Evolutionary conservation across 2,797 vertebrate species (phyloP).

Genomic region (Artibeus jamaicensis): DNA sequence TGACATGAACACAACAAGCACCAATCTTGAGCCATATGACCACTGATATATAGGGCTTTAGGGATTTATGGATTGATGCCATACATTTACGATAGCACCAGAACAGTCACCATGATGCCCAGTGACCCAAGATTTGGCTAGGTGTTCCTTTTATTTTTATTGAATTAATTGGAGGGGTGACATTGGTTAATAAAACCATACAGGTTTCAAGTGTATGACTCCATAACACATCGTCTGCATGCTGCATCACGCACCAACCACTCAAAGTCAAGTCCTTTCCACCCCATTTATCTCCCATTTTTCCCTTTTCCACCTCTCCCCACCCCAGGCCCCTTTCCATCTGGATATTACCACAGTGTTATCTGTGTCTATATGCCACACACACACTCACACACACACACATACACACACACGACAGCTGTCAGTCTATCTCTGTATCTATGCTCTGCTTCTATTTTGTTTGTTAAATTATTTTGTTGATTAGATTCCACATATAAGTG

Average conservation of each 20-base stretch:
- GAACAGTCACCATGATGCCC: fast-evolving
- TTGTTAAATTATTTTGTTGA: too few species aligned
- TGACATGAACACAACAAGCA: background rate
- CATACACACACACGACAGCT: too few species aligned
- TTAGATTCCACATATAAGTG: too few species aligned
- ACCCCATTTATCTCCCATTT: background rate
- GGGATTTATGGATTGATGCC: background rate
- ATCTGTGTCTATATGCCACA: too few species aligned
- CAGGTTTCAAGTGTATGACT: background rate
- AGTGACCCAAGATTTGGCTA: background rate
- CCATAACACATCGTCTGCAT: background rate
- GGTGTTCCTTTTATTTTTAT: background rate
- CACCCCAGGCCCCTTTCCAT: background rate
- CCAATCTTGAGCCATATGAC: background rate
- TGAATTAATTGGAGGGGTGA: background rate
- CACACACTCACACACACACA: too few species aligned
- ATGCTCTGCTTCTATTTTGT: too few species aligned
- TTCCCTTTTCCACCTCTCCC: background rate
- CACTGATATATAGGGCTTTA: background rate
- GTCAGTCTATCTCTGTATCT: too few species aligned
- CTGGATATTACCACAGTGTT: background rate
- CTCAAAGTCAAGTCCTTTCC: background rate
- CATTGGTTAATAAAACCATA: background rate
- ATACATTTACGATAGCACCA: background rate
- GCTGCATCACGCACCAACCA: background rate